A percentile compares a stretch with the other conserved stretches of the same genome.
These are phyloP conservation scores for Epinephelus moara DNA, from an alignment of 2,113 vertebrate species.

Conservation along the genomic window DNA sequence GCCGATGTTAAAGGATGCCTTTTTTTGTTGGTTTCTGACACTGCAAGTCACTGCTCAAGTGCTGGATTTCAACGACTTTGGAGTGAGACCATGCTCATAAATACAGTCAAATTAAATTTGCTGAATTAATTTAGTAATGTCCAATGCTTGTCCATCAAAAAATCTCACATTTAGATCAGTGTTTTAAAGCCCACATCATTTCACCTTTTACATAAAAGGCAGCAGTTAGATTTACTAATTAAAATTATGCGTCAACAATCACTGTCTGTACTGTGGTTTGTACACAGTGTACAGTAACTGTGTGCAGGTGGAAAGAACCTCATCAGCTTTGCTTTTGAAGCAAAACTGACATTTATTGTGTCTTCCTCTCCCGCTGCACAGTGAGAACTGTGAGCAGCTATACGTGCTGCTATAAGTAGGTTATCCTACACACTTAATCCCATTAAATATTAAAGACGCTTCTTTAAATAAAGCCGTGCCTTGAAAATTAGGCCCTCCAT, in stretches of 20 bases:
- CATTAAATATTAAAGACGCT: conserved; percentile 73
- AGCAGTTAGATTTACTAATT: neutral
- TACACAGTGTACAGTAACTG: no score
- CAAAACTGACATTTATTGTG: neutral
- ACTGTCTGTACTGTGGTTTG: no score
- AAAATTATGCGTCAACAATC: neutral
- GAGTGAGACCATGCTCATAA: no score
- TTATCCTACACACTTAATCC: conserved; percentile 68
- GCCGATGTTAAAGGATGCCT: no score
- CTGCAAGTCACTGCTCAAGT: no score
- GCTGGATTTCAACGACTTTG: no score
- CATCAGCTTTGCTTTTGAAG: neutral
- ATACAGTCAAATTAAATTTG: no score
- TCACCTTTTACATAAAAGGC: neutral
- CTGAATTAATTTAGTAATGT: no score
- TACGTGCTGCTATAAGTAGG: conserved; percentile 57
- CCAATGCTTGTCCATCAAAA: no score
- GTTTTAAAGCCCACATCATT: no score
- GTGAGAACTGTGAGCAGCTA: neutral
- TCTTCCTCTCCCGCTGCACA: neutral
- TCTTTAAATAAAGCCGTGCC: conserved; percentile 67
- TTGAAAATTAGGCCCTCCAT: conserved; percentile 48
- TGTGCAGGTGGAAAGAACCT: neutral
- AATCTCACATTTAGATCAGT: no score
- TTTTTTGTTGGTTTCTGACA: no score